Conservation (phyloP, 64 coral and sea anemone species). For the Stichodactyla helianthus region DNA sequence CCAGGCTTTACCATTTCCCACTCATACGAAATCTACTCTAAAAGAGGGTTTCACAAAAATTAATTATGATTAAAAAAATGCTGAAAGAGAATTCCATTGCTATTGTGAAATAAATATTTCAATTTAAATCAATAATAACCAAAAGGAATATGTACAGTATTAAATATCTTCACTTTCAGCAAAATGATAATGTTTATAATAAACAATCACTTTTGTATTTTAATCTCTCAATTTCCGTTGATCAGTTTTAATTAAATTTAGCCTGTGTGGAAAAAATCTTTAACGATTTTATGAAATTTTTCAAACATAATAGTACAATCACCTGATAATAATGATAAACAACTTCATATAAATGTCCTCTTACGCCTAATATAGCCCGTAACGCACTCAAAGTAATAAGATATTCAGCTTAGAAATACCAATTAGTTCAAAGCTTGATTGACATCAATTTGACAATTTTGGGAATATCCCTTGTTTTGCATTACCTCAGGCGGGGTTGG, state of each 20-base stretch:
- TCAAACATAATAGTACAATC: too few relatives aligned
- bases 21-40: too few relatives aligned
- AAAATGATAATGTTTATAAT: background rate
- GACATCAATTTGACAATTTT: background rate
- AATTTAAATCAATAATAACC: too few relatives aligned
- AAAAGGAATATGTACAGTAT: background rate
- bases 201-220: background rate
- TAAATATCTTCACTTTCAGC: background rate
- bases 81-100: too few relatives aligned
- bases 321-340: background rate
- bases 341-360: background rate
- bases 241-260: background rate
- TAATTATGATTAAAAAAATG: too few relatives aligned
- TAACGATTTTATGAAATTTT: background rate
- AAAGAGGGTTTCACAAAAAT: too few relatives aligned
- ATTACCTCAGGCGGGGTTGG: conserved; percentile 13
- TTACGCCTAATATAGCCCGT: background rate
- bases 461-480: background rate
- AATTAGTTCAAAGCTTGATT: background rate
- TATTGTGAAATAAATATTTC: too few relatives aligned
- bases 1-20: too few relatives aligned
- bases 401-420: background rate
- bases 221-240: background rate
- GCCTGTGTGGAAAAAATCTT: background rate
- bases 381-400: background rate